Evolutionary conservation across 2,888 invertebrate species (phyloP), one percentile per base, ranked within the genome.

Genomic region (Helleia helle): DNA sequence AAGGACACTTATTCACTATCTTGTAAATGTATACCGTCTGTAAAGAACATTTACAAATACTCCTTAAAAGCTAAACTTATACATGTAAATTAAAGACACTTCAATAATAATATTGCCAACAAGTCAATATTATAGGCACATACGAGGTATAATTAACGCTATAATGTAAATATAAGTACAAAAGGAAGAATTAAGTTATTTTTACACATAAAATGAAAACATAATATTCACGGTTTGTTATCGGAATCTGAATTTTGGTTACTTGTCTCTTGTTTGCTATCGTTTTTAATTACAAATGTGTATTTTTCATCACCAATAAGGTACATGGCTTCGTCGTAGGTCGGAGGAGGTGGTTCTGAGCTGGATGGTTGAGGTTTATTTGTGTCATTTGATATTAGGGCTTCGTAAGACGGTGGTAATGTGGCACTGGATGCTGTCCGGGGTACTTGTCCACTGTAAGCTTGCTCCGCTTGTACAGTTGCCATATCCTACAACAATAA

Each of bases 281-380:
- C 65, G 46, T 72, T 62, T 60, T 62, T 72, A 44, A 62, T 61
- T 29, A 64, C 65, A 38, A 62, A 58, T 40, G 52, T 58, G 30
- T 65, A 56, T 54, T 85, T 86, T 44, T 75, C 81, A 60, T 84
- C 83, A 44, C 71, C 81, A 56, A 86, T 83, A 8, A 86, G 71
- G 50, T 80, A 85, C 83, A 87, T 86, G 1, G 89, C 89, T 77
- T 89, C 89, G 55, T 88, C 88, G 57, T 90, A 89, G 8, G 88
- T 86, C 1, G 89, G 89, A 2, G 89, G 89, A 7, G 89, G 88
- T 18, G 84, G 73, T 58, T 88, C 89, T 9, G 86, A 86, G 41
- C 77, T 74, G 29, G 84, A 84, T 8, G 81, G 65, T 42, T 80
- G 76, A 4, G 83, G 79, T 60, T 83, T 81, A 44, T 65, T 73